These are phyloP conservation scores for Chrysina gloriosa DNA, from an alignment of 2,888 invertebrate genomes.

Conservation along the genomic window DNA sequence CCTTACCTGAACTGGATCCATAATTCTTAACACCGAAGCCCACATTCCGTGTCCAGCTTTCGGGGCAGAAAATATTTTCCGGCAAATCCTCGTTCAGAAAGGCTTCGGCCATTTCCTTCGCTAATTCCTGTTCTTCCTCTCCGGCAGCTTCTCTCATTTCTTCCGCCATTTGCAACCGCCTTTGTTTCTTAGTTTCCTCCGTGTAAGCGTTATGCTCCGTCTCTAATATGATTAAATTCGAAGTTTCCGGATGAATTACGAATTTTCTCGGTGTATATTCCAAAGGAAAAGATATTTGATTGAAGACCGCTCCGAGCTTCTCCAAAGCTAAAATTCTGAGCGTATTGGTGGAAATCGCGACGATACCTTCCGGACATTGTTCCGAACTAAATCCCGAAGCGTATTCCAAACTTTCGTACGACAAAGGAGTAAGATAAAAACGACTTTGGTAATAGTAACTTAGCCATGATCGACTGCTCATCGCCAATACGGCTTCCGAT, in stretches of 20 bases:
- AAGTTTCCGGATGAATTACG: slow-evolving; percentile 90
- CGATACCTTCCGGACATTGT: slow-evolving; percentile 98
- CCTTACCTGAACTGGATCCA: slow-evolving; percentile 78
- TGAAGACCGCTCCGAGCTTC: slow-evolving; percentile 98
- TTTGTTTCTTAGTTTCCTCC: slow-evolving; percentile 93
- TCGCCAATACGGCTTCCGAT: slow-evolving; percentile 95
- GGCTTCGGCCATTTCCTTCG: slow-evolving; percentile 97
- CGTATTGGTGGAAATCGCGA: slow-evolving; percentile 98
- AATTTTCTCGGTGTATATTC: slow-evolving; percentile 97
- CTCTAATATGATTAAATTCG: slow-evolving; percentile 91
- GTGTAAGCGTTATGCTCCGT: slow-evolving; percentile 99
- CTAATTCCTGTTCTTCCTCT: slow-evolving; percentile 94
- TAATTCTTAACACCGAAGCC: slow-evolving; percentile 90
- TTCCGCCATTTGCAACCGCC: slow-evolving; percentile 95
- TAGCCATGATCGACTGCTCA: slow-evolving; percentile 98
- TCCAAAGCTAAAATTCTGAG: slow-evolving; percentile 96
- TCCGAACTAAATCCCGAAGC: slow-evolving; percentile 97
- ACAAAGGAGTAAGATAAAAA: slow-evolving; percentile 94
- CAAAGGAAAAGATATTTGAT: slow-evolving; percentile 91
- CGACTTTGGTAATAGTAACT: slow-evolving; percentile 98
- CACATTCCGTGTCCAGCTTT: slow-evolving; percentile 97
- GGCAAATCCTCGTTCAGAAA: slow-evolving; percentile 95
- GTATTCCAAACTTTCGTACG: slow-evolving; percentile 96
- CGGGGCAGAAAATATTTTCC: slow-evolving; percentile 95
- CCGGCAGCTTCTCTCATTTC: slow-evolving; percentile 98